Conservation (phyloP, 2,797 vertebrate genomes). For the Smutsia temminckii region DNA sequence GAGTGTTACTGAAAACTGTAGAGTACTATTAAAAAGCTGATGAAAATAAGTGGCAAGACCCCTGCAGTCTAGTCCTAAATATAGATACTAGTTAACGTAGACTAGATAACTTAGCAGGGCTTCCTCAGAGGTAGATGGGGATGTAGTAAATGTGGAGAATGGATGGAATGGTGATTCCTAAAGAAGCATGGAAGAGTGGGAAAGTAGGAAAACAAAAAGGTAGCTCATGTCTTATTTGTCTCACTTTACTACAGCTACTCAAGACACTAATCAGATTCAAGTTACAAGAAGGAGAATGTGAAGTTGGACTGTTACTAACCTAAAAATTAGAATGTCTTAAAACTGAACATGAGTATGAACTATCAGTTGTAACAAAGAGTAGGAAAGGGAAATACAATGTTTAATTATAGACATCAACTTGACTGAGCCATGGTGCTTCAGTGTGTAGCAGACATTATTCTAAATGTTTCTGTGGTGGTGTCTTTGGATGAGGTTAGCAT, state of each 20-base stretch:
- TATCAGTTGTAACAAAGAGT: neutral
- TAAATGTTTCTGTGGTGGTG: neutral
- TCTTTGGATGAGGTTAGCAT: neutral
- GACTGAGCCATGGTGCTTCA: accelerated
- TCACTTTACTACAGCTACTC: neutral
- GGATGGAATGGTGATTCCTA: neutral
- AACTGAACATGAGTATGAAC: neutral
- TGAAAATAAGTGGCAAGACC: neutral
- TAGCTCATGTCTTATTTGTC: accelerated
- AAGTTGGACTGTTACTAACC: neutral
- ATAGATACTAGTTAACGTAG: neutral
- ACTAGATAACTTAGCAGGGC: neutral
- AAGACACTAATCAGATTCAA: neutral
- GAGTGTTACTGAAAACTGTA: neutral
- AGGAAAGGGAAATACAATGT: neutral
- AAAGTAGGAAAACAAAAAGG: neutral
- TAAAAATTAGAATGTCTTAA: neutral
- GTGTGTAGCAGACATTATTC: neutral
- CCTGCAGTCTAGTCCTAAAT: neutral
- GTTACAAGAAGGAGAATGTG: neutral
- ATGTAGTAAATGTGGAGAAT: neutral
- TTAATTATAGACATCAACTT: neutral
- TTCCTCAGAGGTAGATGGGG: neutral
- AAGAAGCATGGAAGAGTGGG: neutral
- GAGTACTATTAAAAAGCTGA: neutral